Conservation (phyloP, 2,888 invertebrate species). For the Macropis europaea region DNA sequence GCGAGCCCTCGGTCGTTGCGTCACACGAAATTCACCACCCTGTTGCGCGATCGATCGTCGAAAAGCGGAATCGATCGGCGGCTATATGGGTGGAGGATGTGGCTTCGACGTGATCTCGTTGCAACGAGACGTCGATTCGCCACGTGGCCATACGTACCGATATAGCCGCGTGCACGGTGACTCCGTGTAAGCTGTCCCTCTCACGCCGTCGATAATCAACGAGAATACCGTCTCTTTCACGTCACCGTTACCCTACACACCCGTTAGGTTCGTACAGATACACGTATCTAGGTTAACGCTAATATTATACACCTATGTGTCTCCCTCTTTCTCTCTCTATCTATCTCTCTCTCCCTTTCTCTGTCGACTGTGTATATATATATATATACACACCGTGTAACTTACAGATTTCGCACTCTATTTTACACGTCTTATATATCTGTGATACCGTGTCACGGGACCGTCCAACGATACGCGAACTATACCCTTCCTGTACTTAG, state of each 20-base stretch:
- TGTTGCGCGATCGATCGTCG: background rate
- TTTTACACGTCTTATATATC: slow-evolving; percentile 30
- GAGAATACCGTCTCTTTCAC: slow-evolving; percentile 25
- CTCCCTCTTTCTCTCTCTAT: slow-evolving; percentile 20
- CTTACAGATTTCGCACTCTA: slow-evolving; percentile 49
- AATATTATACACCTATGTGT: slow-evolving; percentile 42
- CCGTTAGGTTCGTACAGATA: slow-evolving; percentile 43
- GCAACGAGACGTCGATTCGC: background rate
- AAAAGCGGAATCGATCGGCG: background rate
- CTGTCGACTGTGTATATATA: slow-evolving; percentile 11
- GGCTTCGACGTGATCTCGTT: slow-evolving; percentile 1
- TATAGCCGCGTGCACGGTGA: background rate
- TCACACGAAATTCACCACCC: background rate
- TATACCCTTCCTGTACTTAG: too few species aligned
- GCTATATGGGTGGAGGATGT: background rate
- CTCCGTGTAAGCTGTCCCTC: slow-evolving; percentile 4
- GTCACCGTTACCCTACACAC: slow-evolving; percentile 33
- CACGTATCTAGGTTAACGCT: slow-evolving; percentile 47
- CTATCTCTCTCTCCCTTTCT: slow-evolving; percentile 31
- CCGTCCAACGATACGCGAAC: slow-evolving; percentile 21
- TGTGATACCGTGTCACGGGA: slow-evolving; percentile 11
- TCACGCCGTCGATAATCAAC: background rate
- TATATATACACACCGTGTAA: slow-evolving; percentile 21
- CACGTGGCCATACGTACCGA: background rate
- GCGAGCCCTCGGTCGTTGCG: background rate